Evolutionary conservation across 2,113 vertebrate genomes (phyloP), one percentile per base, ranked within the genome.

Genomic region (Cathartes aura): DNA sequence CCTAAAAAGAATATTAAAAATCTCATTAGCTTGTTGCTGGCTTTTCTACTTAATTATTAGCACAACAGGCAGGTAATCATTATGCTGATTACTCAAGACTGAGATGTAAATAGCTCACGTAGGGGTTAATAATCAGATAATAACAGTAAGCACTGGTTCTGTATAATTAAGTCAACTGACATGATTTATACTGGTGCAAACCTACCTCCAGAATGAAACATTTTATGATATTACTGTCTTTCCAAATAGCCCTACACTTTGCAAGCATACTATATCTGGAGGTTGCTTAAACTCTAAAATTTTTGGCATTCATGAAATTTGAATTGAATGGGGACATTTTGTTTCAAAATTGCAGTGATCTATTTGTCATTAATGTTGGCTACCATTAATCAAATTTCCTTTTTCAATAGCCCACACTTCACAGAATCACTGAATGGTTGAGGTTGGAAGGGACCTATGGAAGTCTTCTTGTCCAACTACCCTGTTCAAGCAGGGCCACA

Each of bases 61-160:
- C 81, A 88, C 81, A 94, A 87, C 88, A 93, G 84, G 78, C 87
- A 96, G 92, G 91, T 96, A 97, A 87, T 93, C 59, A 94, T 96
- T 96, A 96, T 70, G 53, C 73, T 95, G 94, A 76, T 95, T 94
- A 74, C 70, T 90, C 56, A 85, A 90, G 72, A 87, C 63, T 70
- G 64, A 92, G 63, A 80, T 74, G 82, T 96, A 91, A 93, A 93
- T 95, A 97, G 82, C 89, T 89, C 95, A 75, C 8, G 59, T 78
- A 94, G 93, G 71, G 91, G 36, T 67, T 97, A 97, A 96, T 97
- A 95, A 90, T 89, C 70, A 96, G 85, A 92, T 91, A 94, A 93
- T 88, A 76, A 84, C 70, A 95, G 72, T 89, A 80, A 75, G 47
- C 56, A 74, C 56, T 88, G 20, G 34, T 85, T 96, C 68, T 93